These are phyloP conservation scores for Pantherophis alleghaniensis DNA, from an alignment of 2,797 vertebrate genomes.

Conservation along the genomic window DNA sequence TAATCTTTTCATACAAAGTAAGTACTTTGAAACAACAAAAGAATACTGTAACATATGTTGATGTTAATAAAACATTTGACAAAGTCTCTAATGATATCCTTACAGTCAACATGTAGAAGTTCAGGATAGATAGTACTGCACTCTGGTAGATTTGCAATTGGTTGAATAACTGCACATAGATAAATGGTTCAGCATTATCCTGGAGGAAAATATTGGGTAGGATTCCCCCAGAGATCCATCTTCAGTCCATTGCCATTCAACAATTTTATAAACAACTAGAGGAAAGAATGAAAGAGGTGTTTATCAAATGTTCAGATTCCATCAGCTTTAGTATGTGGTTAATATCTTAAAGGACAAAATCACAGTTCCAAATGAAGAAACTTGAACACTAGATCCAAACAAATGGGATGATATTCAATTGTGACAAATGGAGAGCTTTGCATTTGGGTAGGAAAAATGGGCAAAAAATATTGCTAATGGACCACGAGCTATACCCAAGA, in stretches of 20 bases:
- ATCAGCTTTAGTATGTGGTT: not conserved
- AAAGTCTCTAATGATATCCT: not conserved
- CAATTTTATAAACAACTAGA: not conserved
- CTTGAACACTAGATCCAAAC: not conserved
- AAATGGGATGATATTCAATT: not conserved
- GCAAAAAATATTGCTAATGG: not conserved
- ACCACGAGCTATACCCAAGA: not conserved
- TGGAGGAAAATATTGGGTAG: not conserved
- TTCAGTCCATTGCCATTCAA: not conserved
- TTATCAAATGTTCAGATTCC: not conserved
- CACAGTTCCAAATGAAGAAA: not conserved
- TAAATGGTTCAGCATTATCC: not conserved
- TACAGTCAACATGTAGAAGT: not conserved
- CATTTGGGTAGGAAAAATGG: not conserved
- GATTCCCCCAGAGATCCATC: not conserved
- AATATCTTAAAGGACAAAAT: not conserved
- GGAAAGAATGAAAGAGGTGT: not conserved
- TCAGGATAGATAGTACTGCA: not conserved
- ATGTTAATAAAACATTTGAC: not conserved
- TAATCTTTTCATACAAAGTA: not conserved
- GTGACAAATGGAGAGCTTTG: not conserved
- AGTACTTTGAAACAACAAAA: not conserved
- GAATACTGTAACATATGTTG: conserved; percentile 17
- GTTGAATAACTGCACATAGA: not conserved
- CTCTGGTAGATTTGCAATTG: not conserved